These are phyloP conservation scores for Latrodectus hesperus DNA, from an alignment of 2,888 invertebrate genomes.

Conservation along the genomic window DNA sequence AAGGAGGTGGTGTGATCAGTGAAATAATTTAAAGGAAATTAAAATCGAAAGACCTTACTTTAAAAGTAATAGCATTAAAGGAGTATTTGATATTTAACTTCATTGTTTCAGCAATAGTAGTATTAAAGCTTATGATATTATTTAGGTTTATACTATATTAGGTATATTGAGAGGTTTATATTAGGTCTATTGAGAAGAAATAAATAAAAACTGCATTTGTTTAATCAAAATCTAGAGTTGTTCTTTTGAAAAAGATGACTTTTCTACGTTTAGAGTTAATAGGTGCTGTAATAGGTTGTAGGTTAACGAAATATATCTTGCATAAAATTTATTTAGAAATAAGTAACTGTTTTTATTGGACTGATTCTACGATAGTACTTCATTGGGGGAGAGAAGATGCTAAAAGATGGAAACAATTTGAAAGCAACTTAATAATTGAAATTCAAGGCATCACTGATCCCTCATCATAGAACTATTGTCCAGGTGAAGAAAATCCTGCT, in stretches of 20 bases:
- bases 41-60: not conserved
- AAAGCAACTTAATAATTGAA: not conserved
- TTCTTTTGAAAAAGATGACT: not conserved
- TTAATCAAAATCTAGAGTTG: not conserved
- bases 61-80: not conserved
- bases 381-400: not conserved
- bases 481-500: not conserved
- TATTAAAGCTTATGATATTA: no score
- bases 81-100: no score
- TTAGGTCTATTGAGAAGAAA: not conserved
- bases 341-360: no score
- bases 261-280: no score
- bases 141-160: not conserved
- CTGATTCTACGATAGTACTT: not conserved
- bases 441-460: not conserved
- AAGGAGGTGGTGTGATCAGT: not conserved
- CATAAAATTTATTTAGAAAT: no score
- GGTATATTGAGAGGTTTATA: not conserved
- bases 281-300: no score
- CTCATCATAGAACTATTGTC: not conserved
- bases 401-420: conserved; percentile 2
- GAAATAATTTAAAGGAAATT: not conserved
- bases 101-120: no score
- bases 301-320: no score
- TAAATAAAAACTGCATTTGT: not conserved